These are phyloP conservation scores for Exocentrus adspersus DNA, from an alignment of 2,888 invertebrate species.

Conservation along the genomic window DNA sequence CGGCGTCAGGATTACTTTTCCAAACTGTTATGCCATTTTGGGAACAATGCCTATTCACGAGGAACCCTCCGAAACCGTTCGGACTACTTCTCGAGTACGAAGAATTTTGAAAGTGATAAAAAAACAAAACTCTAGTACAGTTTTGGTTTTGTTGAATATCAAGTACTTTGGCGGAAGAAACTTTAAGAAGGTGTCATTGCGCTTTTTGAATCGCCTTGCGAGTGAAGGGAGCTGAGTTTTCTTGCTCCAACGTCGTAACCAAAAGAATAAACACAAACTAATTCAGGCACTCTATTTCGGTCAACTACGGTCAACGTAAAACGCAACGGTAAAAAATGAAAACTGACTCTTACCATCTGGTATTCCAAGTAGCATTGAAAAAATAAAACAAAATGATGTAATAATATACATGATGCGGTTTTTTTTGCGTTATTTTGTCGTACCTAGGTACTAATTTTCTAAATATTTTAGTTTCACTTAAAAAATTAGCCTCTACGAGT, in stretches of 20 bases:
- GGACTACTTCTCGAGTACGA: too few relatives aligned
- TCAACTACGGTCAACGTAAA: conserved; percentile 37
- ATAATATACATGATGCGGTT: conserved; percentile 43
- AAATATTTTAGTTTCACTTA: conserved; percentile 21
- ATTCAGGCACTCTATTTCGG: conserved; percentile 52
- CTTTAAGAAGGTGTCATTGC: too few relatives aligned
- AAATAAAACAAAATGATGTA: conserved; percentile 51
- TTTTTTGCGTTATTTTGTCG: conserved; percentile 12
- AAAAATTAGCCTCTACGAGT: conserved; percentile 14
- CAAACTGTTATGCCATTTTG: conserved; percentile 39
- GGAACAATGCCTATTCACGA: conserved; percentile 50
- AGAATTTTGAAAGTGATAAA: too few relatives aligned
- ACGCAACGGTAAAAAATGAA: conserved; percentile 42
- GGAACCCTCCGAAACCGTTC: too few relatives aligned
- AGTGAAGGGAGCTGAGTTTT: too few relatives aligned
- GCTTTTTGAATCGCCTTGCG: too few relatives aligned
- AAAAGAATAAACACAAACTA: conserved; percentile 28
- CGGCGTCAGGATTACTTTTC: conserved; percentile 30
- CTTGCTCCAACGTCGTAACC: conserved; percentile 15
- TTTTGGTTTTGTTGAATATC: too few relatives aligned
- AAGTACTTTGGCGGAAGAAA: too few relatives aligned
- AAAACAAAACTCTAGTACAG: too few relatives aligned
- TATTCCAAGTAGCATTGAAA: conserved; percentile 63
- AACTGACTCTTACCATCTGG: conserved; percentile 66
- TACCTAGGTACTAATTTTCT: conserved; percentile 28